Conservation (phyloP, 2,888 invertebrate genomes). For the Andrena fulva region DNA sequence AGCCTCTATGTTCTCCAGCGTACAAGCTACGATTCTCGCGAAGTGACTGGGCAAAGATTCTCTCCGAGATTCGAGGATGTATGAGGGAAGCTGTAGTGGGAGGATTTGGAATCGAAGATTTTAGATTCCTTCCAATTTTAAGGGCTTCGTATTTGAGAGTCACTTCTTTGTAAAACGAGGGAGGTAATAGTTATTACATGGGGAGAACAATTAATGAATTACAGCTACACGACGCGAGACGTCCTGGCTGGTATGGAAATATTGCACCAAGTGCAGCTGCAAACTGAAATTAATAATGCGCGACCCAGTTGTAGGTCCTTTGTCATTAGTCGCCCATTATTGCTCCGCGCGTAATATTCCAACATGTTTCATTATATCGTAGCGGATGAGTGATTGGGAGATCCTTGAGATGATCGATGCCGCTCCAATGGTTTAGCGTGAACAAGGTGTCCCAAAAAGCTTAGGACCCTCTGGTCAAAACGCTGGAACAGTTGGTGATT, state of each 20-base stretch:
- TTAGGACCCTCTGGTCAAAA: too few species aligned
- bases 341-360: background rate
- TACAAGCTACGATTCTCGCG: background rate
- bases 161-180: too few species aligned
- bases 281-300: constrained; percentile 29
- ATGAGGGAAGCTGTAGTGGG: too few species aligned
- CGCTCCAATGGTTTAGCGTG: too few species aligned
- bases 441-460: too few species aligned
- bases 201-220: background rate
- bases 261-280: background rate
- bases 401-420: too few species aligned
- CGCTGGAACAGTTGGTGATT: too few species aligned
- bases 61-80: too few species aligned
- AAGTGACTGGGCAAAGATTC: background rate
- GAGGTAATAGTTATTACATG: background rate
- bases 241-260: background rate
- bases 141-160: too few species aligned
- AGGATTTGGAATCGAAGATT: too few species aligned
- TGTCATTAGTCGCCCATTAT: constrained; percentile 20
- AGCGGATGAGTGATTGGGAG: background rate
- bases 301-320: constrained; percentile 9
- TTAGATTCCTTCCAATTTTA: too few species aligned
- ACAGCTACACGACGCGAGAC: too few species aligned
- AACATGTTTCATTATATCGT: background rate
- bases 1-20: background rate